Evolutionary conservation across 2,797 vertebrate genomes (phyloP).

Genomic region (Siniperca undulata): DNA sequence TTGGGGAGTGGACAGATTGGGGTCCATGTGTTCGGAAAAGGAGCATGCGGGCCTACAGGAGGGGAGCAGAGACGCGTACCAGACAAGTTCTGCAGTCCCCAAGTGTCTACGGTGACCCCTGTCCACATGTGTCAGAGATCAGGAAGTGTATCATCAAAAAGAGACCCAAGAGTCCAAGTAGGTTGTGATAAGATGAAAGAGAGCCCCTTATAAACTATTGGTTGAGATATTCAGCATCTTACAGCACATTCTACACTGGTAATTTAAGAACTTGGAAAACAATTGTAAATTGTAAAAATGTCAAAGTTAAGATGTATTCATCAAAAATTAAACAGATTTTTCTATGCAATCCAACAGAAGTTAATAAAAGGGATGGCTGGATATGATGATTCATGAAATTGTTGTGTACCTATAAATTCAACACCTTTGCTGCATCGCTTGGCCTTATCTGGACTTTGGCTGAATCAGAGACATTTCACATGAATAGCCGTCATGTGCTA

Average conservation of each 20-base stretch:
- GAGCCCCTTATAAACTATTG: background rate
- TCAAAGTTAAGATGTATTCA: background rate
- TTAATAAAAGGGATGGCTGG: background rate
- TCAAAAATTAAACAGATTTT: conserved; percentile 17
- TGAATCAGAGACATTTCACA: background rate
- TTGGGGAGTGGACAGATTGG: conserved; percentile 69
- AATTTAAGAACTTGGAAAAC: background rate
- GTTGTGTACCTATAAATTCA: background rate
- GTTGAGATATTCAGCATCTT: conserved; percentile 4
- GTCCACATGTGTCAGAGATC: conserved; percentile 56
- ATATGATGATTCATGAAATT: background rate
- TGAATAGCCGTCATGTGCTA: background rate
- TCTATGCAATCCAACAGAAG: conserved; percentile 5
- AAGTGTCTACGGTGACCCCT: conserved; percentile 36
- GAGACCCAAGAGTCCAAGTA: conserved; percentile 36
- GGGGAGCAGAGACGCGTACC: conserved; percentile 50
- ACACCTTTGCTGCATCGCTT: conserved; percentile 15
- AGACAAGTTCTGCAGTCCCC: conserved; percentile 40
- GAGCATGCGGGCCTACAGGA: conserved; percentile 21
- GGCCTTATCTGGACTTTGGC: background rate
- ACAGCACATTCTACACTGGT: background rate
- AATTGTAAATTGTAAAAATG: conserved; percentile 3
- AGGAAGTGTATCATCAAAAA: conserved; percentile 67
- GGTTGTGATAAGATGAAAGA: conserved; percentile 6
- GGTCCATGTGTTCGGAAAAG: conserved; percentile 57